Percentiles rank a stretch among this genome's conserved stretches.
Conservation (phyloP, 2,797 vertebrate genomes). For the Peromyscus attwateri region DNA sequence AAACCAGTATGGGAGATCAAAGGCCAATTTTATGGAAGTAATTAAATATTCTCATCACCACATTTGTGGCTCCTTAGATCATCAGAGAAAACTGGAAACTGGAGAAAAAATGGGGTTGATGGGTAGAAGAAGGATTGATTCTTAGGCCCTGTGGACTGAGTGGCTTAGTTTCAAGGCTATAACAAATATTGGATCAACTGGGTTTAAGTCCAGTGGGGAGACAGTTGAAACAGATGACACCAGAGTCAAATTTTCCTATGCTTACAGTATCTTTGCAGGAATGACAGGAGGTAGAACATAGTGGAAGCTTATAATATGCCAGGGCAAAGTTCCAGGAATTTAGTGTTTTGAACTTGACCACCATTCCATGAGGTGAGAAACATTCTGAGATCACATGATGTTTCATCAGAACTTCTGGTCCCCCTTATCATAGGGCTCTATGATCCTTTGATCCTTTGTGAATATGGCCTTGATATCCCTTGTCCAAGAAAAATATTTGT, state of each 20-base stretch:
- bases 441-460: background rate
- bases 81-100: slow-evolving; percentile 50
- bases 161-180: background rate
- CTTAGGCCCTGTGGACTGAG: background rate
- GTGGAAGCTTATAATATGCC: accelerated
- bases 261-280: background rate
- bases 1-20: slow-evolving; percentile 53
- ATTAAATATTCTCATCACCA: slow-evolving; percentile 68
- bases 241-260: background rate
- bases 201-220: background rate
- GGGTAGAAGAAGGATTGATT: background rate
- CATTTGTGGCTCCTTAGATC: slow-evolving; percentile 49
- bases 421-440: background rate
- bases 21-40: background rate
- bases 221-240: background rate
- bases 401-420: background rate
- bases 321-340: background rate
- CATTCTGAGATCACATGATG: background rate
- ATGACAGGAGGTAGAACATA: background rate
- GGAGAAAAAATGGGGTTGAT: background rate
- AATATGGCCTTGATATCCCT: background rate
- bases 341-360: background rate
- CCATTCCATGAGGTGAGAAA: background rate
- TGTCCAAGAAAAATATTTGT: background rate
- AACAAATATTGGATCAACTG: background rate